These are phyloP conservation scores for Macrocentrus cingulum DNA, from an alignment of 1,140 invertebrate species.

Conservation along the genomic window DNA sequence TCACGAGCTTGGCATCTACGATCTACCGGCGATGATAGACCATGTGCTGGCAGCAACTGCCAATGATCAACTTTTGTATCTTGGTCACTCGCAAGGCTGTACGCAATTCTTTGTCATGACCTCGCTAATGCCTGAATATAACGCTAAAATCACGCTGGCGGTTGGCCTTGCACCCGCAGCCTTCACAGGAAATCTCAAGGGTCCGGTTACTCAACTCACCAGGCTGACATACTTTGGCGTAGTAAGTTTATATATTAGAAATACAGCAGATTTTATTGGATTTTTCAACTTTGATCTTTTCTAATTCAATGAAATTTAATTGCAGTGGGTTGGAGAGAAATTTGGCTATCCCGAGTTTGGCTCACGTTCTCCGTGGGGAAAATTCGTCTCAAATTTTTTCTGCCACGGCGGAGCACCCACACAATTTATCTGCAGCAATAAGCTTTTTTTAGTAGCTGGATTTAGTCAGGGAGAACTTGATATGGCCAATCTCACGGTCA, in stretches of 20 bases:
- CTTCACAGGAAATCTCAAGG: constrained; percentile 47
- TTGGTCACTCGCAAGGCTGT: constrained; percentile 71
- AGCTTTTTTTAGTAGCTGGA: constrained; percentile 63
- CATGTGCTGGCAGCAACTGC: constrained; percentile 62
- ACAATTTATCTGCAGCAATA: constrained; percentile 63
- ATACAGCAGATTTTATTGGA: not conserved
- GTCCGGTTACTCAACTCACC: constrained; percentile 47
- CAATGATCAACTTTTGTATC: constrained; percentile 62
- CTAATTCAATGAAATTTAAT: not conserved
- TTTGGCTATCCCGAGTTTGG: constrained; percentile 49
- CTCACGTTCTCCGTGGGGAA: constrained; percentile 42
- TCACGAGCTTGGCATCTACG: constrained; percentile 68
- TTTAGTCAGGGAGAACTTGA: constrained; percentile 61
- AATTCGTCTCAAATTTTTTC: constrained; percentile 44
- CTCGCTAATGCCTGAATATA: constrained; percentile 64
- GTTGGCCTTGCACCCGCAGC: constrained; percentile 67
- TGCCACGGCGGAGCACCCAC: constrained; percentile 58
- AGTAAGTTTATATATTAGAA: too few species aligned
- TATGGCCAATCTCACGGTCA: constrained; percentile 68
- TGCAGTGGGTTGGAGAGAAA: constrained; percentile 50
- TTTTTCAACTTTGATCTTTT: constrained; percentile 7
- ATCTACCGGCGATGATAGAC: constrained; percentile 67
- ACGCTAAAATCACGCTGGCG: constrained; percentile 61
- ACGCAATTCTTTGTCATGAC: constrained; percentile 65
- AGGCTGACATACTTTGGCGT: constrained; percentile 51